A percentile compares a stretch with the other conserved stretches of the same genome.
These are phyloP conservation scores for Bombus sibiricus DNA, from an alignment of 1,140 invertebrate species.

Conservation along the genomic window DNA sequence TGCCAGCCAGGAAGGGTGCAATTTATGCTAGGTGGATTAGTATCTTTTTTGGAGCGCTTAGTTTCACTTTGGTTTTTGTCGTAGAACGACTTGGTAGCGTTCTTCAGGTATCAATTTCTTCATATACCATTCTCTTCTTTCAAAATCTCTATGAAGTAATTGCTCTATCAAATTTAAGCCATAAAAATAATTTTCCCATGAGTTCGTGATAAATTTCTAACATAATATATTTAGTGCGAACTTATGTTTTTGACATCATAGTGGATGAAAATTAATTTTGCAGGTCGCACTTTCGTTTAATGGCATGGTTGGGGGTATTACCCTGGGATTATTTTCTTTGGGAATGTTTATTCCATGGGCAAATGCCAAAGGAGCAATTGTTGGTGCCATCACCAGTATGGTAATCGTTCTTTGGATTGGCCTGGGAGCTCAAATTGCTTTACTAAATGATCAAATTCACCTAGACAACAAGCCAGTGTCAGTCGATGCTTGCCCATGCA, in stretches of 20 bases:
- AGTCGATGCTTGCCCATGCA: slow-evolving; percentile 80
- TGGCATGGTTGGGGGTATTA: slow-evolving; percentile 93
- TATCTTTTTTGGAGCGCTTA: slow-evolving; percentile 85
- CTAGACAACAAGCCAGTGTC: slow-evolving; percentile 80
- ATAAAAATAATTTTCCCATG: neutral
- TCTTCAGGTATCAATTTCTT: slow-evolving; percentile 85
- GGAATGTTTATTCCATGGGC: slow-evolving; percentile 95
- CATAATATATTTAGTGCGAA: neutral
- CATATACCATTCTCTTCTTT: neutral
- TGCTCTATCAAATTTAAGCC: neutral
- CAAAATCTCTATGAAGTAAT: neutral
- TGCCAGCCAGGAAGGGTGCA: slow-evolving; percentile 89
- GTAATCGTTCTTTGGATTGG: slow-evolving; percentile 88
- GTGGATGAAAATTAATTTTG: neutral
- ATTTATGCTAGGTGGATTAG: slow-evolving; percentile 86
- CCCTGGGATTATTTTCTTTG: slow-evolving; percentile 92
- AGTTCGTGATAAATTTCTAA: neutral
- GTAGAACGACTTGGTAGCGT: slow-evolving; percentile 91
- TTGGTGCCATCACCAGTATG: slow-evolving; percentile 85
- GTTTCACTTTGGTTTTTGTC: slow-evolving; percentile 89
- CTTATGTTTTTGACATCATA: neutral
- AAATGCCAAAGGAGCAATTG: slow-evolving; percentile 89
- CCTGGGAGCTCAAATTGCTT: slow-evolving; percentile 87
- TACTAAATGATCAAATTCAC: slow-evolving; percentile 81
- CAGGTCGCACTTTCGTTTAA: slow-evolving; percentile 93